phyloP scores from a whole-genome alignment of 2,797 vertebrate species.

The Sciurus vulgaris region DNA sequence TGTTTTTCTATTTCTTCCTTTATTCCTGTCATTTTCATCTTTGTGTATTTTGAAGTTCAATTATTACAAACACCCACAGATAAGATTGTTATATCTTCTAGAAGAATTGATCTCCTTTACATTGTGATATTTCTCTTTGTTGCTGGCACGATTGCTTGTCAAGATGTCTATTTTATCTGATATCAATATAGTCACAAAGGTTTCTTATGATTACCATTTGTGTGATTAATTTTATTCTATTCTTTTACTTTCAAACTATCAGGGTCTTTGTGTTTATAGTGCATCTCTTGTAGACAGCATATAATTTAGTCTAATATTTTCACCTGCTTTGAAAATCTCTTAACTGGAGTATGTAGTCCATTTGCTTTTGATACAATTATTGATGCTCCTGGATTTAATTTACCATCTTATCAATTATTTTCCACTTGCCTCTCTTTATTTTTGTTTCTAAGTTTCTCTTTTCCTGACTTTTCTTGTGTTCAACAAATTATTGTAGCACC shows the following conservation, averaged over 20 bases:
- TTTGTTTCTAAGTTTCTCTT: neutral
- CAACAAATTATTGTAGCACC: neutral
- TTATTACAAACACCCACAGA: slow-evolving; percentile 38
- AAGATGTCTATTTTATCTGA: slow-evolving; percentile 54
- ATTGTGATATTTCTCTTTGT: slow-evolving; percentile 36
- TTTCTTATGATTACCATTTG: slow-evolving; percentile 48
- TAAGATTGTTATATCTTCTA: neutral
- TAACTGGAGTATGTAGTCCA: neutral
- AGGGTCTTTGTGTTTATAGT: neutral
- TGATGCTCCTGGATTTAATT: slow-evolving; percentile 16
- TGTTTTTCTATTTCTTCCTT: slow-evolving; percentile 42
- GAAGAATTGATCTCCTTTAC: slow-evolving; percentile 52
- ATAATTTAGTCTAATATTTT: slow-evolving; percentile 3
- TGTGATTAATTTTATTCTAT: slow-evolving; percentile 20
- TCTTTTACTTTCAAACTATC: slow-evolving; percentile 12
- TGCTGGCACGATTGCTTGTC: slow-evolving; percentile 42
- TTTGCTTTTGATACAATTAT: slow-evolving; percentile 47
- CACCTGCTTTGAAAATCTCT: neutral
- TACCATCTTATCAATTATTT: neutral
- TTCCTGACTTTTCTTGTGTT: neutral
- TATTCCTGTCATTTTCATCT: slow-evolving; percentile 32
- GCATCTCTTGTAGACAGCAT: neutral
- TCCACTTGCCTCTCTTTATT: slow-evolving; percentile 6
- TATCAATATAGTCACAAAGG: neutral
- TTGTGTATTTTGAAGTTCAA: slow-evolving; percentile 34